These are phyloP conservation scores for Hemiscyllium ocellatum DNA, from an alignment of 2,113 vertebrate species.

Conservation along the genomic window DNA sequence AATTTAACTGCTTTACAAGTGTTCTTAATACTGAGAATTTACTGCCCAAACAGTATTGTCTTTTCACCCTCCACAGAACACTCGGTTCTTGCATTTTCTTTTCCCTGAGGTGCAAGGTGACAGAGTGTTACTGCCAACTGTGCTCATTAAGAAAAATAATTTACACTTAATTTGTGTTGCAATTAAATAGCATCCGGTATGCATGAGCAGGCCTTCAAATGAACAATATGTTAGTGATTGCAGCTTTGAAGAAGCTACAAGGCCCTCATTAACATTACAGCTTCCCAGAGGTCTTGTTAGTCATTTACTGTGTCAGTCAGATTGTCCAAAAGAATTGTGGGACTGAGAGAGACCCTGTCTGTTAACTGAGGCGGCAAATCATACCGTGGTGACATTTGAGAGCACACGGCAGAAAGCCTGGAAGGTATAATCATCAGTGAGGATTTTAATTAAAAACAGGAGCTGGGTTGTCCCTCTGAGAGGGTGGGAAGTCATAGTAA, in stretches of 20 bases:
- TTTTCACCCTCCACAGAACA: neutral
- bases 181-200: slow-evolving; percentile 41
- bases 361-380: neutral
- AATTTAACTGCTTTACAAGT: neutral
- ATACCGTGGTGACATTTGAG: neutral
- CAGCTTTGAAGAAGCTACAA: slow-evolving; percentile 36
- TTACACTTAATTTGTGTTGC: slow-evolving; percentile 40
- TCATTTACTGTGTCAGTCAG: slow-evolving; percentile 27
- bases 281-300: slow-evolving; percentile 32
- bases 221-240: slow-evolving; percentile 44
- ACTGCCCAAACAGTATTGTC: neutral
- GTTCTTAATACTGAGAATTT: neutral
- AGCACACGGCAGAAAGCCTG: neutral
- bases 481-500: neutral
- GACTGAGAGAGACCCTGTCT: slow-evolving; percentile 8
- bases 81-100: neutral
- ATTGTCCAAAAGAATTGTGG: slow-evolving; percentile 30
- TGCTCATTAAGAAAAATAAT: slow-evolving; percentile 13
- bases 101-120: neutral
- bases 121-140: neutral
- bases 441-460: neutral
- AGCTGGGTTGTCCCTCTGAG: neutral
- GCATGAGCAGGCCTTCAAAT: slow-evolving; percentile 40
- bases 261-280: slow-evolving; percentile 37
- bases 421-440: neutral